Base-by-base conservation (phyloP, 23 tunicate species). In the Styela plicata region DNA sequence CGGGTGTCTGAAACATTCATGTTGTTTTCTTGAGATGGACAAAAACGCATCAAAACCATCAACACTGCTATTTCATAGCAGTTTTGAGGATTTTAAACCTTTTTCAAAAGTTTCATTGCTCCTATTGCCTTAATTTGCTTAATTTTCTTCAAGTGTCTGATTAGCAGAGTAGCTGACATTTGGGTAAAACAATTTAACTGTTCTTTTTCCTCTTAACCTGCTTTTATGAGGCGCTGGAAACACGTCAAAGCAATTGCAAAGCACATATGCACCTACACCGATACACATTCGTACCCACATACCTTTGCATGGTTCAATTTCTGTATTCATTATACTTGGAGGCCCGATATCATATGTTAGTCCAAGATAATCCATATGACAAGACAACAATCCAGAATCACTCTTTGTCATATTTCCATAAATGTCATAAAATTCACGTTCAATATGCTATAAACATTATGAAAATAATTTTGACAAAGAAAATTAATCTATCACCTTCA, bases 301-400 rank as follows among this genome's bases (percentile, higher is more conserved):
- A 82, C 87, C 87, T 63, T 52, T 34, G 64, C 91, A 91, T 24
- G 80, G 76, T 3, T 36, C 22, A 13, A 63, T 19, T 21, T 73
- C 74, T 16, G 88, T 31, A 31, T 36, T 69, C 27, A 63, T 22
- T n/a, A 92, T 25, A 31, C 21, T 23, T 32, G 80, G 3, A 18
- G 82, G 28, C 2, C 89, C 91, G 74, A 74, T 73, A 24, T 86
- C 65, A 33, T 36, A 24, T 17, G 31, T 31, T 24, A 80, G 73
- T 31, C 83, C 85, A 7, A 64, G 31, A 71, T 83, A 92, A 73
- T 92, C 97, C 64, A 92, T 26, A 7, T 81, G 26, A 62, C 73
- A 78, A 27, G 83, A 73, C 79, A 86, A 83, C 29, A 92, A 18
- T 24, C 97, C 97, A 23, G 91, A 63, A 79, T 92, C 97, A 13